Base-by-base conservation (phyloP, 2,888 invertebrate species). In the Parasteatoda lunata region DNA sequence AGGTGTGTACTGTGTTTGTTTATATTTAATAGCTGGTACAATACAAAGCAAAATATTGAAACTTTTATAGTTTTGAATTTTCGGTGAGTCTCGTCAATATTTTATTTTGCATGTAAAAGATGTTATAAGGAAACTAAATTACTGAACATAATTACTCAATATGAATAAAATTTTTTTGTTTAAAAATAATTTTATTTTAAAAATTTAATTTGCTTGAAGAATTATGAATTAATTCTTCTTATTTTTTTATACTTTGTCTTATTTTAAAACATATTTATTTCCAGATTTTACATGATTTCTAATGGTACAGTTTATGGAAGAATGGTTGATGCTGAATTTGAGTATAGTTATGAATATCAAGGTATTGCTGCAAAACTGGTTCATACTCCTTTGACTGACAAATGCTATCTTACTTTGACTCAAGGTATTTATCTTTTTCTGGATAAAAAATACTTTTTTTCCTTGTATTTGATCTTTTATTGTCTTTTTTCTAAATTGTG, bases 331-430 rank as follows among this genome's bases (percentile, higher is more conserved):
- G 97, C 98, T 15, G 95, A 97, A 92, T 97, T 99, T 93, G 94
- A 96, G 49, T 99, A 99, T 92, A 97, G 98, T 0, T 99, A 97
- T 91, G 99, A 99, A 92, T 99, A 99, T 92, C 96, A 99, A 91
- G 99, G 99, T n/a, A 97, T 97, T 92, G 95, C 96, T 3, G 95
- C 96, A 66, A 98, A 98, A 92, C 94, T 99, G 90, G 99, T 99
- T 6, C 95, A 98, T 91, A 99, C 99, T 0, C 96, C 97, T 54
- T 93, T 99, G 80, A 99, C 99, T 30, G 98, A 99, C 92, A 97
- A 98, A 91, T 99, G 99, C 92, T 99, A 98, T 92, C 94, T 99
- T 84, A 98, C 99, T 69, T 93, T 99, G 86, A 98, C 98, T 8
- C 99, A 99, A 91, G 93, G 92, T 92, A 84, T 70, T 89, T 49